These are phyloP conservation scores for Halictus quadricinctus DNA, from an alignment of 2,888 invertebrate species.

Conservation along the genomic window DNA sequence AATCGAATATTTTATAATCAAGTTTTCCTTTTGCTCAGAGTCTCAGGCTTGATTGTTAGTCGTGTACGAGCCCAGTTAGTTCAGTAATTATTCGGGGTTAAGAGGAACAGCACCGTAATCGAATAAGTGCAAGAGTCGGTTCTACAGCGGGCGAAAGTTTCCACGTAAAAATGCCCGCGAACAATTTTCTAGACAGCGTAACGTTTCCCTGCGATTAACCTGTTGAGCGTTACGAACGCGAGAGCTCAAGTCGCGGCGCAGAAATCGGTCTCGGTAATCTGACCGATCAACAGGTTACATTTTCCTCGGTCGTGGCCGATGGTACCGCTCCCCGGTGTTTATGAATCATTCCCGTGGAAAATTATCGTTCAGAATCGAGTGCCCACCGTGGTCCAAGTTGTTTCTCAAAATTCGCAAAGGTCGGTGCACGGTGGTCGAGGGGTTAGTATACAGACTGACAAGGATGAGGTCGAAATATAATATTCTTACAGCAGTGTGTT, in stretches of 20 bases:
- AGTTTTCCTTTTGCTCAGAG: neutral
- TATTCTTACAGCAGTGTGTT: no score
- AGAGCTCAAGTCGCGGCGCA: constrained; percentile 52
- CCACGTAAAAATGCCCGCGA: constrained; percentile 35
- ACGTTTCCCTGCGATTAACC: constrained; percentile 67
- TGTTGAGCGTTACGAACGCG: constrained; percentile 68
- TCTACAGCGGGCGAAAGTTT: constrained; percentile 13
- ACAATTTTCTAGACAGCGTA: constrained; percentile 51
- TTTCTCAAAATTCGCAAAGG: no score
- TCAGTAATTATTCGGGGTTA: neutral
- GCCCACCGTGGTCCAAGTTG: no score
- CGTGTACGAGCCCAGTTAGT: no score
- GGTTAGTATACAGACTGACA: no score
- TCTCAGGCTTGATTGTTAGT: neutral
- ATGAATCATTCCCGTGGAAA: neutral
- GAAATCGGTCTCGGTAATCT: constrained; percentile 66
- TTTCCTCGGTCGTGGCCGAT: constrained; percentile 25
- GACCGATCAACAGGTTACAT: constrained; percentile 70
- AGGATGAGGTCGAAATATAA: no score
- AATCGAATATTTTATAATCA: neutral
- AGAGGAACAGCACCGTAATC: neutral
- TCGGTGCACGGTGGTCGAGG: no score
- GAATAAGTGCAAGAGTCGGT: neutral
- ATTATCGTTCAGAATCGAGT: neutral
- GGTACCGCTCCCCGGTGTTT: neutral